phyloP scores from a whole-genome alignment of 2,888 invertebrate genomes.

The Auanema sp. region DNA sequence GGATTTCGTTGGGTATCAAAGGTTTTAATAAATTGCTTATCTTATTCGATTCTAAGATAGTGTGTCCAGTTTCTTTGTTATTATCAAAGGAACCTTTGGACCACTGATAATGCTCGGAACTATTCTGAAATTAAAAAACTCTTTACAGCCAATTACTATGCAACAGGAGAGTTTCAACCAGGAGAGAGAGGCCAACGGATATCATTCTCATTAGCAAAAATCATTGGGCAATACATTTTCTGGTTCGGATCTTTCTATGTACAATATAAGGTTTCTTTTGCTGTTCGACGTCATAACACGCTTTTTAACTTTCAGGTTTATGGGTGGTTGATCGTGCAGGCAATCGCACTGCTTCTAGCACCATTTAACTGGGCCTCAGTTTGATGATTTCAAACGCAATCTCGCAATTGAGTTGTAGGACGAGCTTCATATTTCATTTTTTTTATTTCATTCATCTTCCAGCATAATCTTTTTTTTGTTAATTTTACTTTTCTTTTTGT shows the following conservation, averaged over 20 bases:
- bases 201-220: slow-evolving; percentile 58
- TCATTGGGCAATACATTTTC: slow-evolving; percentile 60
- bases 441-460: background rate
- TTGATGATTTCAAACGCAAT: background rate
- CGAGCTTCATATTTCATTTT: background rate
- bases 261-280: slow-evolving; percentile 34
- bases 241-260: slow-evolving; percentile 58
- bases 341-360: background rate
- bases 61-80: too few species aligned
- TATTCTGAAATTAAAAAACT: background rate
- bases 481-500: too few species aligned
- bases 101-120: background rate
- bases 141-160: slow-evolving; percentile 59
- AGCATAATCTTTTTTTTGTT: too few species aligned
- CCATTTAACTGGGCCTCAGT: background rate
- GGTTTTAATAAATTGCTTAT: too few species aligned
- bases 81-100: too few species aligned
- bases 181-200: slow-evolving; percentile 57
- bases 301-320: slow-evolving; percentile 3
- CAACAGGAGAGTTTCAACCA: slow-evolving; percentile 51
- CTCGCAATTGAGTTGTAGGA: background rate
- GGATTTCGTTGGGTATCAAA: too few species aligned
- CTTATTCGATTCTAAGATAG: too few species aligned
- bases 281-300: background rate
- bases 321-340: slow-evolving; percentile 3